Base-by-base conservation (phyloP, 1,140 invertebrate species). In the Myzus persicae region DNA sequence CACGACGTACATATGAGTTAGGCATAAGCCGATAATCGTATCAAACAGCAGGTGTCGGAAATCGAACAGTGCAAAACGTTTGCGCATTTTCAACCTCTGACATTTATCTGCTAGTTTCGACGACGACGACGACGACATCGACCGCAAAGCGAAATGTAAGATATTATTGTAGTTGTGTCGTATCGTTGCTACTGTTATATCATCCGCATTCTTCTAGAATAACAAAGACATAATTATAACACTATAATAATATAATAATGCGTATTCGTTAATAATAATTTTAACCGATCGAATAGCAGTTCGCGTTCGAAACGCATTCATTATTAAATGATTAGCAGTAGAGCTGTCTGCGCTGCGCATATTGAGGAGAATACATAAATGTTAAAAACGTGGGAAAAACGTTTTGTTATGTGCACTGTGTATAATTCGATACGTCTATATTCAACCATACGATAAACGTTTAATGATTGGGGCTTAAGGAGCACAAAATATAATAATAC, bases 41-140 rank as follows among this genome's bases (percentile, higher is more conserved):
- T 90, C 38, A 90, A 90, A 59, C 51, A 31, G 88, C 88, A 90
- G 88, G 88, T 90, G 88, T 90, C 51, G 26, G 59, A 76, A 18
- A 76, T 76, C 26, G 24, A 89, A 51, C 46, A n/a, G 46, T 26
- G n/a, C 87, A 22, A 38, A 88, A 88, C 18, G n/a, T n/a, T 26
- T 84, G 59, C 24, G 9, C 40, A 42, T 85, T 85, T 76, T 85
- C 42, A 18, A 85, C 40, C 42, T 85, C 42, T 85, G 84, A 44
- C 26, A 44, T 85, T n/a, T 85, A 44, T 40, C 40, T 22, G 48
- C 20, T 1, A 85, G 82, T 42, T 84, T 84, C 24, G 82, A 84
- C 22, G 54, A 31, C 31, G n/a, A n/a, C n/a, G n/a, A n/a, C n/a
- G n/a, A n/a, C n/a, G n/a, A n/a, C n/a, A n/a, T n/a, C 4, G 59